Evolutionary conservation across 2,113 vertebrate genomes (phyloP).

Genomic region (Platysternon megacephalum): DNA sequence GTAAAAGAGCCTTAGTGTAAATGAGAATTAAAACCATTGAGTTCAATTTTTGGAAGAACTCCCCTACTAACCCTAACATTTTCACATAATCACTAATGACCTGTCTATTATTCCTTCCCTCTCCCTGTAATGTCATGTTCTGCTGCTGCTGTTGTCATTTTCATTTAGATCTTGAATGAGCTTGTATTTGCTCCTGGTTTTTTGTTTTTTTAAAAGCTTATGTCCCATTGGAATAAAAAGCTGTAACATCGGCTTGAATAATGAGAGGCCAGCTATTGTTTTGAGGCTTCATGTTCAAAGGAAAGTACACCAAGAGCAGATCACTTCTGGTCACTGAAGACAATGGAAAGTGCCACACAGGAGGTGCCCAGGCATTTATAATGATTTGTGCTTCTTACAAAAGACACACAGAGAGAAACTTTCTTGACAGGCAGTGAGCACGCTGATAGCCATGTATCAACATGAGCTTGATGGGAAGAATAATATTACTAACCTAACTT

Average conservation of each 20-base stretch:
- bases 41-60: not conserved
- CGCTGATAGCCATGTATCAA: not conserved
- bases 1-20: not conserved
- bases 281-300: not conserved
- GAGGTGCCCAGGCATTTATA: not conserved
- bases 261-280: not conserved
- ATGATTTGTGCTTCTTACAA: not conserved
- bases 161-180: not conserved
- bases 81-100: not conserved
- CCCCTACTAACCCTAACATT: not conserved
- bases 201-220: too few species aligned
- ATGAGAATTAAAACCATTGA: not conserved
- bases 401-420: not conserved
- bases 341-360: accelerated
- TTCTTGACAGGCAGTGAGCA: not conserved
- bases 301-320: not conserved
- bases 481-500: not conserved
- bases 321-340: not conserved
- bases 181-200: not conserved
- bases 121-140: not conserved
- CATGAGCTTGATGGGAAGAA: not conserved
- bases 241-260: slow-evolving; percentile 33
- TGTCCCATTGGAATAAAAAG: not conserved
- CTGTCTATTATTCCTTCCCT: not conserved
- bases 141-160: not conserved